A percentile compares a stretch with the other conserved stretches of the same genome.
phyloP scores from a whole-genome alignment of 53 echinoderm and acorn worm genomes.

The Paelopatides confundens region DNA sequence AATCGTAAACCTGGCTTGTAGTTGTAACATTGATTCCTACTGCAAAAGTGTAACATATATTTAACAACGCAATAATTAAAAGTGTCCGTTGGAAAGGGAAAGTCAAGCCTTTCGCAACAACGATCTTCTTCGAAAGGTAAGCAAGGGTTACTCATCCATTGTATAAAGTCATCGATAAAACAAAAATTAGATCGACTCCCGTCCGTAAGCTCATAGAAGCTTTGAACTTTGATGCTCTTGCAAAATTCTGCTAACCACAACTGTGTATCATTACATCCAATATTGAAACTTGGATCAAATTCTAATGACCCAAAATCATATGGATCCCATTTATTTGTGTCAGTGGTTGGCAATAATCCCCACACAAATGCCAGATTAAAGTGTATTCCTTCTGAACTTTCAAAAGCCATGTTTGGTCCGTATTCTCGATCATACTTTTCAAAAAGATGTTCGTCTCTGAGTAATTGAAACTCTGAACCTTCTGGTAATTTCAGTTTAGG shows the following conservation, averaged over 20 bases:
- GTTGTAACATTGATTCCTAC: neutral
- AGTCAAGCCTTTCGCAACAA: constrained; percentile 67
- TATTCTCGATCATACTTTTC: constrained; percentile 69
- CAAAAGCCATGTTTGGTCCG: constrained; percentile 65
- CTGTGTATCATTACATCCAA: constrained; percentile 64
- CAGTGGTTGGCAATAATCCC: constrained; percentile 70
- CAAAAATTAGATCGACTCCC: constrained; percentile 21
- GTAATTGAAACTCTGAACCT: constrained; percentile 76
- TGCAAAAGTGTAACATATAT: neutral
- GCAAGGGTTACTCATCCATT: constrained; percentile 66
- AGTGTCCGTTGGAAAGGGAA: constrained; percentile 16
- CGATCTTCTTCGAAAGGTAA: neutral
- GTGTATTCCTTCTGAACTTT: constrained; percentile 30
- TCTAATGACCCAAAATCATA: constrained; percentile 63
- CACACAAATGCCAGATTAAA: constrained; percentile 68
- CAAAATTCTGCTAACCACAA: constrained; percentile 80
- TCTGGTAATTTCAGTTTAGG: constrained; percentile 73
- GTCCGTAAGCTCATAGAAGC: constrained; percentile 48
- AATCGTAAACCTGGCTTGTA: constrained; percentile 53
- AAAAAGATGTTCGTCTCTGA: constrained; percentile 64
- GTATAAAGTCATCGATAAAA: constrained; percentile 71
- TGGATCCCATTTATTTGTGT: constrained; percentile 82
- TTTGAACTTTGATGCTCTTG: constrained; percentile 56
- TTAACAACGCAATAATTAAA: constrained; percentile 33
- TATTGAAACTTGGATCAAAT: constrained; percentile 59